phyloP scores from a whole-genome alignment of 2,797 vertebrate genomes.

The Brachymystax lenok region DNA sequence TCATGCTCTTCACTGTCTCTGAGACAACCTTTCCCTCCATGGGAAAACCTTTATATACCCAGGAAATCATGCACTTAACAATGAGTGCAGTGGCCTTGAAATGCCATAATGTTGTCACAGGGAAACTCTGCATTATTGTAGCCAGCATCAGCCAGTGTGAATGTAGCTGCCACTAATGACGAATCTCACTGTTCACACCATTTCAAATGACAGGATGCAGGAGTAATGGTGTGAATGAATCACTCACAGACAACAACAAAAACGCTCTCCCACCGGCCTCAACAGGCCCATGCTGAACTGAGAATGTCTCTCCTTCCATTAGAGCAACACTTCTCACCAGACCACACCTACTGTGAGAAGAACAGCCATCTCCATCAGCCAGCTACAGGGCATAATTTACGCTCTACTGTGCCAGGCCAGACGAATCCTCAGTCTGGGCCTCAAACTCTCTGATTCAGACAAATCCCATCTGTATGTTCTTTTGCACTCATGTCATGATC shows the following conservation, averaged over 20 bases:
- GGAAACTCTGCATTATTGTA: conserved; percentile 34
- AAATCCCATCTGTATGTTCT: background rate
- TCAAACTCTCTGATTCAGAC: conserved; percentile 1
- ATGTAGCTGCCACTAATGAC: conserved; percentile 78
- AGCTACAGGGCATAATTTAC: conserved; percentile 21
- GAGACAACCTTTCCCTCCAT: conserved; percentile 8
- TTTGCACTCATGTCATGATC: background rate
- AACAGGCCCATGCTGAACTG: conserved; percentile 14
- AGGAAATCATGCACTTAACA: conserved; percentile 26
- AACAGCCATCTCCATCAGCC: conserved; percentile 23
- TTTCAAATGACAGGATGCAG: conserved; percentile 75
- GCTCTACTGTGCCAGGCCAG: background rate
- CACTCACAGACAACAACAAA: conserved; percentile 46
- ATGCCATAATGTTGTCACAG: conserved; percentile 33
- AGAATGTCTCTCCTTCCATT: background rate
- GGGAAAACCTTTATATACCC: background rate
- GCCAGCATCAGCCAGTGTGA: conserved; percentile 36
- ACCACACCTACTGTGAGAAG: conserved; percentile 41
- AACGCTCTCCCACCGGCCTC: conserved; percentile 19
- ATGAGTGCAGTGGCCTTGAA: conserved; percentile 24
- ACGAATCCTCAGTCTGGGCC: background rate
- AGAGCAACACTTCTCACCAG: conserved; percentile 42
- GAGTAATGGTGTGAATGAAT: conserved; percentile 76
- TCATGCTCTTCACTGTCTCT: conserved; percentile 3
- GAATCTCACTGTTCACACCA: conserved; percentile 74